These are phyloP conservation scores for Smutsia temminckii DNA, from an alignment of 2,797 vertebrate genomes.

Conservation along the genomic window DNA sequence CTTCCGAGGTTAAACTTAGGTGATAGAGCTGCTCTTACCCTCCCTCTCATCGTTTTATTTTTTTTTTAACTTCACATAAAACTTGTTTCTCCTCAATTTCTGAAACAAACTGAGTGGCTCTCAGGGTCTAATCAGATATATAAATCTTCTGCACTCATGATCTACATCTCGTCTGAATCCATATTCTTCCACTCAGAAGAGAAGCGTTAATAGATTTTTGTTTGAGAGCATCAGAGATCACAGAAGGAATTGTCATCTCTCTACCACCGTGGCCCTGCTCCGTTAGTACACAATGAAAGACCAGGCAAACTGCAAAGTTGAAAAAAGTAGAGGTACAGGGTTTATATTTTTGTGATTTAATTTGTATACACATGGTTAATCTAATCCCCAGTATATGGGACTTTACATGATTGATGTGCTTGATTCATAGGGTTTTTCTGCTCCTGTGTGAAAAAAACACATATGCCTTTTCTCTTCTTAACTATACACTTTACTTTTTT, in stretches of 20 bases:
- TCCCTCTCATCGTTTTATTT: neutral
- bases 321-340: neutral
- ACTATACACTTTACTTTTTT: neutral
- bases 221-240: neutral
- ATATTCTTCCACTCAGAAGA: neutral
- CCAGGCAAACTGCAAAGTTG: neutral
- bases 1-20: neutral
- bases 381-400: neutral
- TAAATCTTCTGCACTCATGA: neutral
- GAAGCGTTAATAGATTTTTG: neutral
- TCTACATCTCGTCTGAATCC: neutral
- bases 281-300: neutral
- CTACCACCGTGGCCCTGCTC: neutral
- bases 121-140: neutral
- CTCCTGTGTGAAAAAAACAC: neutral
- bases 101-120: neutral
- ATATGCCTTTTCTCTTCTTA: neutral
- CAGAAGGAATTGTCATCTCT: neutral
- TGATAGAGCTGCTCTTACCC: neutral
- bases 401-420: neutral
- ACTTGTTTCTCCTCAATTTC: neutral
- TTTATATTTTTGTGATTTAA: neutral
- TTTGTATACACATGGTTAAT: neutral
- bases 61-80: neutral
- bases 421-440: neutral